A percentile compares a stretch with the other conserved stretches of the same genome.
These are phyloP conservation scores for Pachydiplax longipennis DNA, from an alignment of 2,888 invertebrate species.

Conservation along the genomic window DNA sequence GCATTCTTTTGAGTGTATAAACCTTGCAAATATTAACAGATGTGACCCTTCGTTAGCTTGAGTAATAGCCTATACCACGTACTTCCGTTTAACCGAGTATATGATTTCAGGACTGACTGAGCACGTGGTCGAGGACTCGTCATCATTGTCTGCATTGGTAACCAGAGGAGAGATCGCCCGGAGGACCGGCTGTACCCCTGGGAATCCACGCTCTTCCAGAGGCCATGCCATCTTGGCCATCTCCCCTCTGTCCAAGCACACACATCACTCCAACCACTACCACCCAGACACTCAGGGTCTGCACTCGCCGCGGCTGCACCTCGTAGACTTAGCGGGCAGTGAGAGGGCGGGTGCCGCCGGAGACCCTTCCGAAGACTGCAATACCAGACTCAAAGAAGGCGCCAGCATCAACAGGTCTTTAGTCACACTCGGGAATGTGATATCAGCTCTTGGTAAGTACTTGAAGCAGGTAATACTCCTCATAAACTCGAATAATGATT, in stretches of 20 bases:
- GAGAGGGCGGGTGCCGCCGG: slow-evolving; percentile 65
- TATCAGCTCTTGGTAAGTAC: slow-evolving; percentile 75
- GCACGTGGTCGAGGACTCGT: slow-evolving; percentile 66
- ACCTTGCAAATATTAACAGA: too few species aligned
- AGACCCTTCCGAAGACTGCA: slow-evolving; percentile 56
- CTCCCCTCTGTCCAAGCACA: slow-evolving; percentile 63
- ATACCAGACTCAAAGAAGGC: slow-evolving; percentile 59
- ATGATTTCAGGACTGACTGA: slow-evolving; percentile 67
- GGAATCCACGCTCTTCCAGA: slow-evolving; percentile 72
- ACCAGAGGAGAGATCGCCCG: slow-evolving; percentile 69
- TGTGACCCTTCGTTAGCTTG: too few species aligned
- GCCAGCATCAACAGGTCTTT: slow-evolving; percentile 81
- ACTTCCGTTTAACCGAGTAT: too few species aligned
- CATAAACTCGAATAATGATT: too few species aligned
- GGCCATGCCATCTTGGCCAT: slow-evolving; percentile 68
- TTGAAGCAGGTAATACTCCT: too few species aligned
- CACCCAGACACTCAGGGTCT: slow-evolving; percentile 64
- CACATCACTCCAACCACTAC: slow-evolving; percentile 67
- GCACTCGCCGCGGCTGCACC: slow-evolving; percentile 53
- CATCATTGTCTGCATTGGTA: slow-evolving; percentile 67
- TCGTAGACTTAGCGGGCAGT: slow-evolving; percentile 69
- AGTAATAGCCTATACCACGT: background rate
- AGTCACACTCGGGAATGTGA: slow-evolving; percentile 82
- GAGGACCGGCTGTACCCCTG: slow-evolving; percentile 74
- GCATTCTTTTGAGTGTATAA: too few species aligned